Conservation (phyloP, 1,140 invertebrate species). For the Eriocheir sinensis region DNA sequence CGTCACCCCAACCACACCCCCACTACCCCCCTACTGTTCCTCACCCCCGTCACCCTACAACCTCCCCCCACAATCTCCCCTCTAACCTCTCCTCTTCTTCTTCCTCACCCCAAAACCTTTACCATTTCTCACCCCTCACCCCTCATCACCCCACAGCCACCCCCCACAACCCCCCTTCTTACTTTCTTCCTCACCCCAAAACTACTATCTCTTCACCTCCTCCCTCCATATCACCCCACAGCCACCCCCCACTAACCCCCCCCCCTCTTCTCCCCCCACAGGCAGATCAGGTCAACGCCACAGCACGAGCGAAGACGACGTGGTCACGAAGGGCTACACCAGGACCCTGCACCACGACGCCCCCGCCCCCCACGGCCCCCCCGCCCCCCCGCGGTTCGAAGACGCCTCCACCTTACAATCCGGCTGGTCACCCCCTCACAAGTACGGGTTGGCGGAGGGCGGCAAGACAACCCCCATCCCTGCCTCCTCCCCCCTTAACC, state of each 20-base stretch:
- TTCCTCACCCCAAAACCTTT: neutral
- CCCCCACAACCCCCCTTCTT: no score
- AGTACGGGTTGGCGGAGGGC: conserved; percentile 44
- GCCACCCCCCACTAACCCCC: neutral
- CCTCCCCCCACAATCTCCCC: neutral
- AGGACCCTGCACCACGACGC: neutral
- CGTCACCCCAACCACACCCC: neutral
- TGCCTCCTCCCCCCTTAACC: neutral
- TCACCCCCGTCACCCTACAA: neutral
- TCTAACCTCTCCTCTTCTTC: neutral
- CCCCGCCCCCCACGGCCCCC: neutral
- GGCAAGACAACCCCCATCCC: neutral
- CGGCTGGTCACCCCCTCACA: conserved; percentile 48
- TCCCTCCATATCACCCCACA: neutral
- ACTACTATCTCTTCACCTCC: no score
- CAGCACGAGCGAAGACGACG: conserved; percentile 55
- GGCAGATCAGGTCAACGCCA: conserved; percentile 62
- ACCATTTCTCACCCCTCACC: neutral
- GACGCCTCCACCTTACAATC: conserved; percentile 66
- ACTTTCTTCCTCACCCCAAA: no score
- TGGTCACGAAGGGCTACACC: neutral
- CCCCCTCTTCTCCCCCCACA: neutral
- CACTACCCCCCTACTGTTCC: neutral
- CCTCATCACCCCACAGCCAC: no score
- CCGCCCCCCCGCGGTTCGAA: conserved; percentile 51